phyloP scores from a whole-genome alignment of 2,797 vertebrate genomes.

The Botia kubotai region DNA sequence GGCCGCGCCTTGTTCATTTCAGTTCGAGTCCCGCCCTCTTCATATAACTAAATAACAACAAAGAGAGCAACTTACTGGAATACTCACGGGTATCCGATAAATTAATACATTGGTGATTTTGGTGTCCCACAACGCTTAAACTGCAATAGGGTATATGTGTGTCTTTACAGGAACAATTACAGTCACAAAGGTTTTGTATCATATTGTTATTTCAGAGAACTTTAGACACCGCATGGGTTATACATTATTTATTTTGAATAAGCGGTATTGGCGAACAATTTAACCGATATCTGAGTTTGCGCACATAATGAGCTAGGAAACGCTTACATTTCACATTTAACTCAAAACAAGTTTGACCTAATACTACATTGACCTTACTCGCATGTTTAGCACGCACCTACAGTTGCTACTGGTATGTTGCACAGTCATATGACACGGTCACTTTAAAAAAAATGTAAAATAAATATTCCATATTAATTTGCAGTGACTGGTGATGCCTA shows the following conservation, averaged over 20 bases:
- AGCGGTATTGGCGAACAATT: neutral
- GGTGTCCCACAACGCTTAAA: neutral
- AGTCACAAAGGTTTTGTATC: neutral
- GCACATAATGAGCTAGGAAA: neutral
- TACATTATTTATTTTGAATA: neutral
- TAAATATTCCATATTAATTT: neutral
- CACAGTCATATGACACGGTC: neutral
- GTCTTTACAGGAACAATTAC: neutral
- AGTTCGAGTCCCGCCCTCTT: conserved; percentile 79
- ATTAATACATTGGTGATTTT: neutral
- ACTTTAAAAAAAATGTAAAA: neutral
- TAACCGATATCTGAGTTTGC: neutral
- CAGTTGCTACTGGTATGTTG: neutral
- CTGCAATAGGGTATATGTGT: neutral
- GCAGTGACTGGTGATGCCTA: neutral
- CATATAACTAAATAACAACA: conserved; percentile 69
- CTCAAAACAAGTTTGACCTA: too few species aligned
- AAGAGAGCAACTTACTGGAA: conserved; percentile 49
- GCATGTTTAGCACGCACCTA: too few species aligned
- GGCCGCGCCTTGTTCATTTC: conserved; percentile 82
- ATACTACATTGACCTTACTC: too few species aligned
- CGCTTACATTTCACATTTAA: too few species aligned
- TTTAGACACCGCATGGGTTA: neutral
- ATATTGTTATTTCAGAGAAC: neutral
- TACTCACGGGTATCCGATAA: neutral